Percentiles rank a stretch among this genome's conserved stretches.
phyloP scores from a whole-genome alignment of 2,888 invertebrate species.

The Dioctria linearis region DNA sequence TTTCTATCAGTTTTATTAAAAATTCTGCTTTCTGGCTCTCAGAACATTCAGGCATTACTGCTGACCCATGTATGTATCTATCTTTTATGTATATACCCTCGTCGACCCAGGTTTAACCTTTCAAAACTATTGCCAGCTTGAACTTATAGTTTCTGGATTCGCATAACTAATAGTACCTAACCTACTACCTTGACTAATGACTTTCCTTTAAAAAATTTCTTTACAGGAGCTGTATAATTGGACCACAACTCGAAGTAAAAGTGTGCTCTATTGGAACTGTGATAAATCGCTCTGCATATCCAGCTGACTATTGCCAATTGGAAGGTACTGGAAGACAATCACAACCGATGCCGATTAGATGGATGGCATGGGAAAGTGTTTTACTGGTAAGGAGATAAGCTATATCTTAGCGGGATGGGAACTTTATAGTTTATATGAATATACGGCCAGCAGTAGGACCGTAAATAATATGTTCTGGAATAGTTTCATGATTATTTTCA shows the following conservation, averaged over 20 bases:
- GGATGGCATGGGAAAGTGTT: slow-evolving; percentile 92
- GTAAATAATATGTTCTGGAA: no score
- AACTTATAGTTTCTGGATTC: no score
- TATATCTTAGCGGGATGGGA: no score
- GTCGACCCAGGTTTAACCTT: neutral
- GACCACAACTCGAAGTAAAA: slow-evolving; percentile 80
- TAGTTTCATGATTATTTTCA: no score
- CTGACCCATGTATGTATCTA: no score
- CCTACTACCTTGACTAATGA: slow-evolving; percentile 42
- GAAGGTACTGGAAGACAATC: slow-evolving; percentile 76
- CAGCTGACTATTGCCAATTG: slow-evolving; percentile 84
- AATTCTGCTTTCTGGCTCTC: no score
- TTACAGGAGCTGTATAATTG: slow-evolving; percentile 87
- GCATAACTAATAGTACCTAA: slow-evolving; percentile 2
- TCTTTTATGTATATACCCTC: no score
- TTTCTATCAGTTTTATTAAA: no score
- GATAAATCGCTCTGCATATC: slow-evolving; percentile 79
- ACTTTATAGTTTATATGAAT: no score
- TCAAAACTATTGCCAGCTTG: neutral
- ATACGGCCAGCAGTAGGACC: no score
- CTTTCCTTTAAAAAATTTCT: slow-evolving; percentile 59
- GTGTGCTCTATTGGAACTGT: slow-evolving; percentile 82
- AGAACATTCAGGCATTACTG: no score
- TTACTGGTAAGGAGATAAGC: slow-evolving; percentile 74
- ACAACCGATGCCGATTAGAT: slow-evolving; percentile 81